These are phyloP conservation scores for Sipha flava DNA, from an alignment of 1,140 invertebrate species.

Conservation along the genomic window DNA sequence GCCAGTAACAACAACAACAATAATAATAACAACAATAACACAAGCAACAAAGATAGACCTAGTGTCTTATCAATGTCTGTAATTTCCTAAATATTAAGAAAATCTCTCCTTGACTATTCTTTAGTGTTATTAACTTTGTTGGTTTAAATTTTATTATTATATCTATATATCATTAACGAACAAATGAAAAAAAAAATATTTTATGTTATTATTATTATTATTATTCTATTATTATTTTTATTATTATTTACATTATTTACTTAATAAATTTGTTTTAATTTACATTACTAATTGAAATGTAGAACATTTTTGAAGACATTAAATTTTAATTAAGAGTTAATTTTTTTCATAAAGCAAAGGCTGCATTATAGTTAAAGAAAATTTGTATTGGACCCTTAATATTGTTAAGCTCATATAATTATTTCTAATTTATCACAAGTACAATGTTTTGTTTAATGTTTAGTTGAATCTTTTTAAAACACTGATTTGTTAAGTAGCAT, in stretches of 20 bases:
- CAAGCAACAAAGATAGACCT: constrained; percentile 35
- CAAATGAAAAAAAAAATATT: not conserved
- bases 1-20: constrained; percentile 33
- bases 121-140: constrained; percentile 19
- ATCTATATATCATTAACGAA: constrained; percentile 18
- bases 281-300: constrained; percentile 27
- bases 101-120: constrained; percentile 17
- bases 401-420: constrained; percentile 1
- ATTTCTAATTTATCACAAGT: constrained; percentile 13
- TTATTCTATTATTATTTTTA: constrained; percentile 15
- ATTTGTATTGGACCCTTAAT: not conserved
- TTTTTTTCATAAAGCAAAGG: constrained; percentile 5
- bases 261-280: not conserved
- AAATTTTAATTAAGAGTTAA: not conserved
- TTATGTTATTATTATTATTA: too few species aligned
- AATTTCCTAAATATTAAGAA: constrained; percentile 8
- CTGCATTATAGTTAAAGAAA: constrained; percentile 18
- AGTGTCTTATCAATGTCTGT: constrained; percentile 34
- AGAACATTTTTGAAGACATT: constrained; percentile 1
- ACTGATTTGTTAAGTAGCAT: constrained; percentile 9
- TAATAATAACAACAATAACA: constrained; percentile 34
- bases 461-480: constrained; percentile 19
- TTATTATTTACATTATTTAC: constrained; percentile 14
- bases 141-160: constrained; percentile 22
- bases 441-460: constrained; percentile 24